These are phyloP conservation scores for Neoseiulus cucumeris DNA, from an alignment of 1,140 invertebrate species.

Conservation along the genomic window DNA sequence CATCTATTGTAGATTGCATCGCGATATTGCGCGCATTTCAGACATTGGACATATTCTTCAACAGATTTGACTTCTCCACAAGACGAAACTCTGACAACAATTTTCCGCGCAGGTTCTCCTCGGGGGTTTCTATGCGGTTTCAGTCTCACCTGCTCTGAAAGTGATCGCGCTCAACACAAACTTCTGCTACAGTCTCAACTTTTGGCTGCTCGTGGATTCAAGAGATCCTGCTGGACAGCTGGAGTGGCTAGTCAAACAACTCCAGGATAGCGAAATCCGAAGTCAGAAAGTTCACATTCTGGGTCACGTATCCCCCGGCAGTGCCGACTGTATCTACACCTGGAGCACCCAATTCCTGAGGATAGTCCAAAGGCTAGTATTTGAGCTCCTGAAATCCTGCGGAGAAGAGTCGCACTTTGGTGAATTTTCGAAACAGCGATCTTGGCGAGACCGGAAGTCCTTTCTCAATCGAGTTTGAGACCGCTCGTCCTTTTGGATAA, in stretches of 20 bases:
- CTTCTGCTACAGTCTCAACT: slow-evolving; percentile 13
- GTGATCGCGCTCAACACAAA: slow-evolving; percentile 13
- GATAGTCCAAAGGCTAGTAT: slow-evolving; percentile 31
- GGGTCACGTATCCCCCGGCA: slow-evolving; percentile 55
- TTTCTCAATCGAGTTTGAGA: no score
- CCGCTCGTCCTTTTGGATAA: no score
- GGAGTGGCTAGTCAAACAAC: slow-evolving; percentile 36
- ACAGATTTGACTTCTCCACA: no score
- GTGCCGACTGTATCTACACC: slow-evolving; percentile 40
- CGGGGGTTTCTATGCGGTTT: neutral
- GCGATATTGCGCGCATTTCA: no score
- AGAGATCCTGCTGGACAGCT: slow-evolving; percentile 39
- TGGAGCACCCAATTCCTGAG: slow-evolving; percentile 36
- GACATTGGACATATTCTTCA: no score
- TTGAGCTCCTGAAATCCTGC: no score
- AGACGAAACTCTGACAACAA: no score
- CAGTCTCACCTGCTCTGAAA: neutral
- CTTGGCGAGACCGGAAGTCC: no score
- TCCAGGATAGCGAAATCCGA: slow-evolving; percentile 35
- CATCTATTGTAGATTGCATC: no score
- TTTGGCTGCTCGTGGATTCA: slow-evolving; percentile 38
- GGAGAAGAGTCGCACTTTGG: no score
- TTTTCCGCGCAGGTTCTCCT: neutral
- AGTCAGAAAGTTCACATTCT: slow-evolving; percentile 43
- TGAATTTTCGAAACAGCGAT: no score